Evolutionary conservation across 2,113 vertebrate genomes (phyloP).

Genomic region (Rhynchomys soricoides): DNA sequence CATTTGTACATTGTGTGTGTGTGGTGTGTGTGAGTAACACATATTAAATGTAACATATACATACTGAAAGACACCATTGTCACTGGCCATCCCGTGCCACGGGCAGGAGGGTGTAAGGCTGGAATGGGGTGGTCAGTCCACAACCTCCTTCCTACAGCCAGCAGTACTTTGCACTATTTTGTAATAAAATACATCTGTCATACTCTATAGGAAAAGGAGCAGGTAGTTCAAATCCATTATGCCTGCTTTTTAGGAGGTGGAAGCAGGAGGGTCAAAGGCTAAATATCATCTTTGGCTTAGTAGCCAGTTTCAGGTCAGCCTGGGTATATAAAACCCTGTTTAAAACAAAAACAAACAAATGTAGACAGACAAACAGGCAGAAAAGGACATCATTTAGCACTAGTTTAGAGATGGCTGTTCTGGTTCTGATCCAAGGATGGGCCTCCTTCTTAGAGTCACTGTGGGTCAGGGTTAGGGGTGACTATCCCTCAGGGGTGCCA

Average conservation of each 20-base stretch:
- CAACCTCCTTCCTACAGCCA: neutral
- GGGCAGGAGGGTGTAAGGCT: neutral
- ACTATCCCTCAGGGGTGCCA: neutral
- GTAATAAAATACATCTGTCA: neutral
- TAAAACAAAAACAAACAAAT: neutral
- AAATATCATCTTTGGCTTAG: neutral
- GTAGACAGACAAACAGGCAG: neutral
- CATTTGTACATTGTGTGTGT: neutral
- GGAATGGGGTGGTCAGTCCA: neutral
- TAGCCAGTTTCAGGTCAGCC: neutral
- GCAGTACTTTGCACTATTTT: neutral
- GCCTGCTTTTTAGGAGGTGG: too few relatives aligned
- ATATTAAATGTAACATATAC: too few relatives aligned
- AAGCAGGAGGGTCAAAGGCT: neutral
- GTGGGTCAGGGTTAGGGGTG: neutral
- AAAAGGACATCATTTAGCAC: neutral
- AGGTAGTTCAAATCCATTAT: too few relatives aligned
- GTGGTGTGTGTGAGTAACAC: too few relatives aligned
- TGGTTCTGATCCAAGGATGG: neutral
- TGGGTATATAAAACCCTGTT: too few relatives aligned
- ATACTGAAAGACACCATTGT: neutral
- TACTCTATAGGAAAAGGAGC: neutral
- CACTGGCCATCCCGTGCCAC: too few relatives aligned
- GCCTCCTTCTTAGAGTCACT: neutral
- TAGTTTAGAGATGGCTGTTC: neutral